A percentile compares a stretch with the other conserved stretches of the same genome.
phyloP scores from a whole-genome alignment of 2,797 vertebrate genomes.

The Tarsius wallacei region DNA sequence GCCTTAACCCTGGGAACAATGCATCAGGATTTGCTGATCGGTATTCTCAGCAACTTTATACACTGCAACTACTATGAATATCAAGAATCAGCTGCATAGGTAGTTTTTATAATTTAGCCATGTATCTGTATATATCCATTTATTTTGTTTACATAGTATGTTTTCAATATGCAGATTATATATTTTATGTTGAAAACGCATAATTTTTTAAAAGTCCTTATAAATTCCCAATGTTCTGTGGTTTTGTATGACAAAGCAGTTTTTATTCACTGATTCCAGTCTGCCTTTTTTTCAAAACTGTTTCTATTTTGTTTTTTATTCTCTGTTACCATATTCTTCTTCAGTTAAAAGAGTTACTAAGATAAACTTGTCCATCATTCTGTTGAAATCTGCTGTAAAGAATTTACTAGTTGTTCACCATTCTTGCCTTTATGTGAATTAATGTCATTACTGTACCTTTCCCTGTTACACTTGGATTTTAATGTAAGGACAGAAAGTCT shows the following conservation, averaged over 20 bases:
- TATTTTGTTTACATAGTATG: slow-evolving; percentile 7
- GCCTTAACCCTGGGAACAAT: not conserved
- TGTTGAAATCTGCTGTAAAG: slow-evolving; percentile 3
- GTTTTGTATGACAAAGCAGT: not conserved
- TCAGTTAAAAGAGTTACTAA: not conserved
- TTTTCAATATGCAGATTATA: not conserved
- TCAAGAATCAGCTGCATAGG: not conserved
- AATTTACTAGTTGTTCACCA: not conserved
- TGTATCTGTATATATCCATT: not conserved
- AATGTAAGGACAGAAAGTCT: not conserved
- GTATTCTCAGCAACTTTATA: not conserved
- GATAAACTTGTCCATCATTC: not conserved
- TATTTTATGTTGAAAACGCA: slow-evolving; percentile 46
- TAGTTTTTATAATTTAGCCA: not conserved
- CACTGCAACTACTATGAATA: not conserved
- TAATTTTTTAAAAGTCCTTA: not conserved
- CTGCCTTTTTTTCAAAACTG: not conserved
- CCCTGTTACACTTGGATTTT: not conserved
- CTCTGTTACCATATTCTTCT: not conserved
- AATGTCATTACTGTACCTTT: not conserved
- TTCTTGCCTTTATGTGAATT: not conserved
- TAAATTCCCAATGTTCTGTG: not conserved
- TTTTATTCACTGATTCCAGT: not conserved
- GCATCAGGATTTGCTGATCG: not conserved
- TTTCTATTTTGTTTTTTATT: not conserved